Conservation (phyloP, 2,888 invertebrate species). For the Camptogramma bilineatum region DNA sequence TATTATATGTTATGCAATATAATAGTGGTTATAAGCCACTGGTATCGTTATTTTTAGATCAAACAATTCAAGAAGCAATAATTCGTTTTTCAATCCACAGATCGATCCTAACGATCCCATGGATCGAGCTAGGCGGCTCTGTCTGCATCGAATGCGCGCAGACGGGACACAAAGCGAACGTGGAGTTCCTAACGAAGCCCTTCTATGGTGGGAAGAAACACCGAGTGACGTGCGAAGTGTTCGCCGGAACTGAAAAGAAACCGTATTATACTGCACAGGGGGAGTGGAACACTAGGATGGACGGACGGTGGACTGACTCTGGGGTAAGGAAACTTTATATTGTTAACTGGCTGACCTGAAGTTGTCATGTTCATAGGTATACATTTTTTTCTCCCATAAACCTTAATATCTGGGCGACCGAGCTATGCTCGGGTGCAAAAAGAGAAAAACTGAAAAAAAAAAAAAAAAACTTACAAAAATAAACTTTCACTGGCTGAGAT, state of each 20-base stretch:
- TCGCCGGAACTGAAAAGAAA: slow-evolving; percentile 93
- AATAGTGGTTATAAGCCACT: no score
- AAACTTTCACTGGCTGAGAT: no score
- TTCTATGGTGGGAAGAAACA: slow-evolving; percentile 99
- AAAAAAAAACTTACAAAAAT: no score
- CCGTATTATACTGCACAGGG: slow-evolving; percentile 95
- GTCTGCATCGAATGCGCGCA: slow-evolving; percentile 96
- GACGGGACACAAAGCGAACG: slow-evolving; percentile 95
- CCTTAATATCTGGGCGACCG: no score
- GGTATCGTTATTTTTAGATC: no score
- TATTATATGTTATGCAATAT: no score
- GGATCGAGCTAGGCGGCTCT: slow-evolving; percentile 99
- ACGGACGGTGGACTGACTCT: slow-evolving; percentile 93
- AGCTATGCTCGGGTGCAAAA: no score
- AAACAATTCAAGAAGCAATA: no score
- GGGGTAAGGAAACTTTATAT: slow-evolving; percentile 76
- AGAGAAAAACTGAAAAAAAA: no score
- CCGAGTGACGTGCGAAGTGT: slow-evolving; percentile 92
- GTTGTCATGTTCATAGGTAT: no score
- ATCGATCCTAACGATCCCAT: slow-evolving; percentile 98
- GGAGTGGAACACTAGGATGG: slow-evolving; percentile 99
- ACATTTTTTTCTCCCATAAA: no score
- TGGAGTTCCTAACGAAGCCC: slow-evolving; percentile 99
- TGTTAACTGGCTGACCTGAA: no score
- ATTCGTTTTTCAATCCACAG: slow-evolving; percentile 76